Evolutionary conservation across 2,888 invertebrate species (phyloP), one percentile per base, ranked within the genome.

Genomic region (Harpalus rubripes): DNA sequence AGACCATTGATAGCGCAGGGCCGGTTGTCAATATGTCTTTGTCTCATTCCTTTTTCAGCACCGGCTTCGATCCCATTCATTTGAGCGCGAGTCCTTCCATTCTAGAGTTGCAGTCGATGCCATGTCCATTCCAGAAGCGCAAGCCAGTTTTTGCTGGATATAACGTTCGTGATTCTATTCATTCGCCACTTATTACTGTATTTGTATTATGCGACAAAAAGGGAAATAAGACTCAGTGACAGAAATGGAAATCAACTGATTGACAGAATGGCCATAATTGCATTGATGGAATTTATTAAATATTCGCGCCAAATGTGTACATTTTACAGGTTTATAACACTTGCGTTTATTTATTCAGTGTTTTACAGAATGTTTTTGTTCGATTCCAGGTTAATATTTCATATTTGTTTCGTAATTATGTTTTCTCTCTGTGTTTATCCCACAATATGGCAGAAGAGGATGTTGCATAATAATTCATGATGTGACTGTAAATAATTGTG

Each of bases 11-110:
- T 68, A 68, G 39, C 32, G 12, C 32, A 39, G 68, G 39, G 68
- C 41, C 68, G 41, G 39, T 41, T 68, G 68, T 68, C 68, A 68
- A 68, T 68, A 68, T n/a, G 68, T 39, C 68, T 68, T 68, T 68
- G 32, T 15, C 68, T 68, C 15, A 39, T 68, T 68, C 68, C 68
- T 68, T 68, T 68, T 68, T 32, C 16, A 68, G 68, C 68, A 15
- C 39, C 39, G 65, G 26, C 63, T 22, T n/a, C 8, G n/a, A 15
- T 18, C 68, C 32, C 68, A 68, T 68, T 68, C 68, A 68, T 68
- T 68, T 68, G n/a, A 22, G 26, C 15, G 18, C 6, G 32, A 32
- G n/a, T 59, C 15, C 68, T 68, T 68, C 68, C 68, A 68, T 68
- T 68, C 68, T 52, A 52, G 44, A 52, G 44, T 12, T 12, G 44